Evolutionary conservation across 2,888 invertebrate species (phyloP).

Genomic region (Microctonus brassicae): DNA sequence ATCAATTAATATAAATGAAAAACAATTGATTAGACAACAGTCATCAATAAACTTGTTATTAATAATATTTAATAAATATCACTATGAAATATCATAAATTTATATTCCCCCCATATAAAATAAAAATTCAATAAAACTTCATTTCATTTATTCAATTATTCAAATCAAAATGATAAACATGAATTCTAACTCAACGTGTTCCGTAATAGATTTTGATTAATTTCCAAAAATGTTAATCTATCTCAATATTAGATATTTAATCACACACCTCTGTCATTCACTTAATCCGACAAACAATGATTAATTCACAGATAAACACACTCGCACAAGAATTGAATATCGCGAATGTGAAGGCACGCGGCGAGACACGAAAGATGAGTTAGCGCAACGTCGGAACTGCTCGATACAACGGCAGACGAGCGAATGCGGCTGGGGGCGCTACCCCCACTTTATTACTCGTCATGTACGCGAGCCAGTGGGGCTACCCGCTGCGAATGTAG

Average conservation of each 20-base stretch:
- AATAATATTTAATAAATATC: too few relatives aligned
- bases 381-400: slow-evolving; percentile 52
- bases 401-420: slow-evolving; percentile 66
- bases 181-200: too few relatives aligned
- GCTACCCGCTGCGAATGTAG: slow-evolving; percentile 35
- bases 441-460: slow-evolving; percentile 55
- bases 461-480: slow-evolving; percentile 39
- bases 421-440: slow-evolving; percentile 64
- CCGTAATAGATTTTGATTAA: too few relatives aligned
- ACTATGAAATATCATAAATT: too few relatives aligned
- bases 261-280: slow-evolving; percentile 5
- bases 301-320: slow-evolving; percentile 1
- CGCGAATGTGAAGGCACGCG: slow-evolving; percentile 46
- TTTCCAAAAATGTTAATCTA: too few relatives aligned
- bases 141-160: too few relatives aligned
- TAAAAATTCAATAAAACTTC: too few relatives aligned
- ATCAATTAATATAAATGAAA: neutral
- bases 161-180: too few relatives aligned
- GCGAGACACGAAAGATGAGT: slow-evolving; percentile 45
- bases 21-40: neutral
- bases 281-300: neutral
- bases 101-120: too few relatives aligned
- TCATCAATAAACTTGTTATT: too few relatives aligned
- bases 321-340: slow-evolving; percentile 10
- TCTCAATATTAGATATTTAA: too few relatives aligned